Percentiles rank a stretch among this genome's conserved stretches.
Conservation (phyloP, 2,113 vertebrate genomes). For the Cyprinodon brontotheroides region DNA sequence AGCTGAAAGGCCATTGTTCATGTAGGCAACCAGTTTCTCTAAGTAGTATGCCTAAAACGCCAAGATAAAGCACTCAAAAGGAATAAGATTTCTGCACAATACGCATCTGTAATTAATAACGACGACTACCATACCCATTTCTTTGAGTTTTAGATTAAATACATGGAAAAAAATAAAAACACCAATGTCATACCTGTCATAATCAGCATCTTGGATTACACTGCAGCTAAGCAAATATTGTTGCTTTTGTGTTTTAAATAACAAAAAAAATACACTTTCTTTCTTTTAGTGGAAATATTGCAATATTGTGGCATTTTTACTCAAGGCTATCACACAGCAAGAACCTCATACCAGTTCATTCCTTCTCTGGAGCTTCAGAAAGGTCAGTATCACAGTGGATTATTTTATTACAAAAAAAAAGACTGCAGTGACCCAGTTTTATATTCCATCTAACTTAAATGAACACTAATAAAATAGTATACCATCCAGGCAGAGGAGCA, state of each 20-base stretch:
- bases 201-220: background rate
- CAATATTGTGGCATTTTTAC: background rate
- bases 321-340: background rate
- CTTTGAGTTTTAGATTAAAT: too few relatives aligned
- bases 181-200: background rate
- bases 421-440: conserved; percentile 5
- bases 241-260: background rate
- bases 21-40: too few relatives aligned
- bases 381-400: background rate
- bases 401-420: background rate
- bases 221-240: background rate
- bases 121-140: too few relatives aligned
- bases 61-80: too few relatives aligned
- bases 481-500: background rate
- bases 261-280: background rate
- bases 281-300: background rate
- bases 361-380: conserved; percentile 9
- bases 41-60: too few relatives aligned
- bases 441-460: conserved; percentile 19
- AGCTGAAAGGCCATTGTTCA: too few relatives aligned
- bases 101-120: too few relatives aligned
- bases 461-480: conserved; percentile 4
- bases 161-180: background rate
- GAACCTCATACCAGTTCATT: background rate
- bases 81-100: too few relatives aligned